phyloP scores from a whole-genome alignment of 2,888 invertebrate species.

The Sepioteuthis lessoniana region DNA sequence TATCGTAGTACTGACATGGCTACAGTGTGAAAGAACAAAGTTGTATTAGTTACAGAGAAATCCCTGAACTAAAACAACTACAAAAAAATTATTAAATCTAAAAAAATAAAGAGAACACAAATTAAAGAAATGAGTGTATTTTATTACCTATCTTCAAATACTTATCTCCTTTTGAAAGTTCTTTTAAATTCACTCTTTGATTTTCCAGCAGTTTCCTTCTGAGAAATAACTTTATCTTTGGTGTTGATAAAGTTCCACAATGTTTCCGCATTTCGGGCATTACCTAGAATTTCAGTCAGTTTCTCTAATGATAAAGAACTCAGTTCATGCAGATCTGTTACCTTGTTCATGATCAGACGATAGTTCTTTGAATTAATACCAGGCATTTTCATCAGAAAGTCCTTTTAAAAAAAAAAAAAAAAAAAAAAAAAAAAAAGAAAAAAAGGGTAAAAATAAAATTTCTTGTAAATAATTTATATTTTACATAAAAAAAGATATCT shows the following conservation, averaged over 20 bases:
- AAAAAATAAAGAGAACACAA: no score
- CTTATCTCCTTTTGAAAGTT: not conserved
- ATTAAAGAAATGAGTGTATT: no score
- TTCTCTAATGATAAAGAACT: slow-evolving; percentile 79
- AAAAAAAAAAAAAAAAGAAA: slow-evolving; percentile 47
- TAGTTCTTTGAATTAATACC: slow-evolving; percentile 92
- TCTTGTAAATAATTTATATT: not conserved
- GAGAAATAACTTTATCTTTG: slow-evolving; percentile 52
- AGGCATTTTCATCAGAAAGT: slow-evolving; percentile 89
- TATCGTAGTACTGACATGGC: no score
- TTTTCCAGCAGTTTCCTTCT: not conserved
- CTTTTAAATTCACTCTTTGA: not conserved
- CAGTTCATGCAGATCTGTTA: slow-evolving; percentile 80
- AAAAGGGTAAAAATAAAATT: not conserved
- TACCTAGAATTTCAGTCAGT: slow-evolving; percentile 83
- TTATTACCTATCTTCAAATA: not conserved
- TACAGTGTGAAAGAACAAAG: no score
- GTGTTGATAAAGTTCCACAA: slow-evolving; percentile 74
- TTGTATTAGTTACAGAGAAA: no score
- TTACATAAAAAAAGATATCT: no score
- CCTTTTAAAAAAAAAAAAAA: slow-evolving; percentile 72
- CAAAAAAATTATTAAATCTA: no score
- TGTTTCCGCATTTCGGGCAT: slow-evolving; percentile 71
- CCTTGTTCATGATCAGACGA: slow-evolving; percentile 84
- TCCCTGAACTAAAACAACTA: no score